Evolutionary conservation across 2,113 vertebrate genomes (phyloP), one percentile per base, ranked within the genome.

Genomic region (Aplodontia rufa): DNA sequence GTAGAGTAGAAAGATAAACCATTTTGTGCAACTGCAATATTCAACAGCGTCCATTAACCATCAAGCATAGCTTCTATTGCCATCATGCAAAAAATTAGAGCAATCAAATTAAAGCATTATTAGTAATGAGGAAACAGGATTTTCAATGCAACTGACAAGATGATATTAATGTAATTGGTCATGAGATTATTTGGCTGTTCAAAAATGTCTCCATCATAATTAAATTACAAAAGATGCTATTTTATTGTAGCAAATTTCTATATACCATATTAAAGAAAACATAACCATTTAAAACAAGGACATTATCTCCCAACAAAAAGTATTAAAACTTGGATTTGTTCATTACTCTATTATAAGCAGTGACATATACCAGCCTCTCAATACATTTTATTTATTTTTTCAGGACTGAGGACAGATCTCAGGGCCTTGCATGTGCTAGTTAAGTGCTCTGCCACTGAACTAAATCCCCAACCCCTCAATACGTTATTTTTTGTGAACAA

Each of bases 101-200:
- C 95, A 93, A 88, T 97, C 93, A 94, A 93, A 93, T 85, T 49
- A 96, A 89, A 95, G 78, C 83, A 89, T 89, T 96, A 94, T 91
- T 84, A 87, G 69, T 66, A 86, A 95, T 35, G 83, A 92, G 62
- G 76, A 93, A 92, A 90, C 84, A 79, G 35, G 49, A 91, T 96
- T 92, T 95, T 93, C 87, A 93, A 30, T 62, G 80, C 74, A 82
- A 66, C 81, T 91, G 76, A 94, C 37, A 85, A 78, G 68, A 94
- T 91, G 42, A 76, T 94, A 30, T 81, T 76, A 95, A 96, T 51
- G 78, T 96, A 96, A 95, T 90, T 96, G 90, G 53, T 96, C 87
- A 90, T 91, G 87, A 95, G 49, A 95, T 71, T 91, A 30, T 93
- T 94, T 90, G 35, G 74, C 68, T 95, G 19, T 93, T 94, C 47